Percentiles rank a stretch among this genome's conserved stretches.
Conservation (phyloP, 2,888 invertebrate genomes). For the Caenorhabditis sp. region DNA sequence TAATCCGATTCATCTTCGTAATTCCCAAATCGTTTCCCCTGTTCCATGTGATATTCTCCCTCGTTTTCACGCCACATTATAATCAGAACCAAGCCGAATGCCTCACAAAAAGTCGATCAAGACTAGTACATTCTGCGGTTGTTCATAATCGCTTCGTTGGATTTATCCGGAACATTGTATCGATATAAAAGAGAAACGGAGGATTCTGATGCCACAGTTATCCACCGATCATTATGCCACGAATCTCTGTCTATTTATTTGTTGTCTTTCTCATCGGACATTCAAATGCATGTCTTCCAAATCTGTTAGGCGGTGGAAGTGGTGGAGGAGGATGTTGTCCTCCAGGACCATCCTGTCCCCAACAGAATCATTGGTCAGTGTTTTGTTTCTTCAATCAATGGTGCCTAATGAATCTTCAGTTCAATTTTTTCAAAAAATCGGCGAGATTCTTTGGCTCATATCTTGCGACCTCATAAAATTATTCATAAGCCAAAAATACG, state of each 20-base stretch:
- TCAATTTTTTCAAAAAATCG: no score
- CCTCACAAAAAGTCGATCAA: constrained; percentile 33
- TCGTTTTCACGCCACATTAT: constrained; percentile 57
- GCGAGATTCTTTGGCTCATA: no score
- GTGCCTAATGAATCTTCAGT: no score
- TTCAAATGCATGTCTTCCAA: constrained; percentile 34
- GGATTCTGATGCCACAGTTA: constrained; percentile 2
- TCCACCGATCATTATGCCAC: constrained; percentile 37
- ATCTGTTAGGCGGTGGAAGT: constrained; percentile 30
- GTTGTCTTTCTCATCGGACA: constrained; percentile 13
- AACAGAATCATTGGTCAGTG: constrained; percentile 43
- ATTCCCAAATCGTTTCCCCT: background rate
- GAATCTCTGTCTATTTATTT: background rate
- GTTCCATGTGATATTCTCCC: background rate
- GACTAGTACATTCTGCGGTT: constrained; percentile 59
- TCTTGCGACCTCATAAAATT: no score
- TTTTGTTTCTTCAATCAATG: background rate
- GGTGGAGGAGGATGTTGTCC: constrained; percentile 46
- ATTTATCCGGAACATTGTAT: constrained; percentile 7
- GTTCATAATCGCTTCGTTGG: constrained; percentile 5
- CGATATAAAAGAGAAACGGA: constrained; percentile 50
- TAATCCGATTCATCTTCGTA: constrained; percentile 1
- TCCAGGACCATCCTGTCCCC: constrained; percentile 41
- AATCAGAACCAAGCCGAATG: constrained; percentile 18
- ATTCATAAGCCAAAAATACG: no score